Evolutionary conservation across 2,888 invertebrate species (phyloP).

Genomic region (Rhagium mordax): DNA sequence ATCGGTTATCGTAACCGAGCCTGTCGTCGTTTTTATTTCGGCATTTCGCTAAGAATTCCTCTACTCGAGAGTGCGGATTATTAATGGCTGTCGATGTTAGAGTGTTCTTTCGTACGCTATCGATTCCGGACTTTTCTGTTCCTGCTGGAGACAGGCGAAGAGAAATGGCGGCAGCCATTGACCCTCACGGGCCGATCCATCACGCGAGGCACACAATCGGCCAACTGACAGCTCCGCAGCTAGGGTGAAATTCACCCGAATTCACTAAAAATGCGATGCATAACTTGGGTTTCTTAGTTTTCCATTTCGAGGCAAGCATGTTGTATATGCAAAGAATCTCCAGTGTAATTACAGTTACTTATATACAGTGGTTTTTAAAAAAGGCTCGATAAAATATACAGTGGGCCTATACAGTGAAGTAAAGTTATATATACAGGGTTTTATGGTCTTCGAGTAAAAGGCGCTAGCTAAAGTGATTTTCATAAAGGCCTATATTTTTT

Average conservation of each 20-base stretch:
- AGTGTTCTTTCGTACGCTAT: constrained; percentile 62
- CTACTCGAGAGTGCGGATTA: constrained; percentile 51
- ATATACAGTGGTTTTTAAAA: background rate
- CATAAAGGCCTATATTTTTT: no score
- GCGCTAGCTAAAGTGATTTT: no score
- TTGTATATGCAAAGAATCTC: background rate
- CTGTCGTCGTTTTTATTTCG: constrained; percentile 50
- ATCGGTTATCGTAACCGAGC: constrained; percentile 59
- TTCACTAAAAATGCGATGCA: constrained; percentile 31
- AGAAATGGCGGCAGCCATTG: constrained; percentile 77
- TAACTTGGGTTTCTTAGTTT: constrained; percentile 8
- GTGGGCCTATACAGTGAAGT: no score
- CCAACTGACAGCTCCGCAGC: constrained; percentile 49
- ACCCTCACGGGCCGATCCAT: constrained; percentile 76
- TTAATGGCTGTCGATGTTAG: constrained; percentile 58
- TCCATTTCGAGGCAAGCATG: constrained; percentile 11
- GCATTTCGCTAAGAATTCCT: constrained; percentile 50
- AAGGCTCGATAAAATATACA: no score
- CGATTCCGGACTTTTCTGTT: constrained; percentile 64
- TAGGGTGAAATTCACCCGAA: constrained; percentile 29
- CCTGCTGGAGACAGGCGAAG: constrained; percentile 74
- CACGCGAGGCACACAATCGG: constrained; percentile 62
- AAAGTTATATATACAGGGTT: no score
- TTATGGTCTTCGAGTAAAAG: no score
- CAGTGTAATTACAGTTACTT: background rate